These are phyloP conservation scores for Octodon degus DNA, from an alignment of 2,113 vertebrate species.

Conservation along the genomic window DNA sequence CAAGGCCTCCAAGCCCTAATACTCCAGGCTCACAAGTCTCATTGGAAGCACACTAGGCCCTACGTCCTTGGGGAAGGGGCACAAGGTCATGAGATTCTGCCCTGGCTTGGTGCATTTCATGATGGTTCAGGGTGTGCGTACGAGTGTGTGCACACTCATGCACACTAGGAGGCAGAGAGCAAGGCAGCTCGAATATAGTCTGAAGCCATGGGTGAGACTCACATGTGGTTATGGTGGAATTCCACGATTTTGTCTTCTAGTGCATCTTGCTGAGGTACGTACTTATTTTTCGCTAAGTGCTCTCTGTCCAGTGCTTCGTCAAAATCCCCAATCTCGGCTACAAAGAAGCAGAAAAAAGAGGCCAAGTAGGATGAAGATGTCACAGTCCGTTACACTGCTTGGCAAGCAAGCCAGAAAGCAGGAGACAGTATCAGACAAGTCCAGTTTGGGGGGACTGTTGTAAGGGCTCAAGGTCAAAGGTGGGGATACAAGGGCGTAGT, in stretches of 20 bases:
- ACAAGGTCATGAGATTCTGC: too few species aligned
- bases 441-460: neutral
- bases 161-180: neutral
- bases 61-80: neutral
- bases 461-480: neutral
- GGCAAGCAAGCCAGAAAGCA: neutral
- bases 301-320: constrained; percentile 95
- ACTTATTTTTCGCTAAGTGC: constrained; percentile 97
- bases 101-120: neutral
- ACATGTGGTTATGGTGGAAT: constrained; percentile 95
- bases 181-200: neutral
- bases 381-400: neutral
- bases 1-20: neutral
- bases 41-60: neutral
- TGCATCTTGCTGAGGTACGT: constrained; percentile 96
- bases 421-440: fast-evolving
- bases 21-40: neutral
- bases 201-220: constrained; percentile 78
- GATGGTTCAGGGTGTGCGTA: neutral
- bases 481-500: fast-evolving
- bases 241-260: constrained; percentile 98
- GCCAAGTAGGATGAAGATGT: constrained; percentile 40
- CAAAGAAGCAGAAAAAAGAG: constrained; percentile 40
- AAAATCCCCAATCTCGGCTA: constrained; percentile 99
- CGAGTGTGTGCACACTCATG: neutral